phyloP scores from a whole-genome alignment of 2,113 vertebrate species.

The Brevimyrus niger region DNA sequence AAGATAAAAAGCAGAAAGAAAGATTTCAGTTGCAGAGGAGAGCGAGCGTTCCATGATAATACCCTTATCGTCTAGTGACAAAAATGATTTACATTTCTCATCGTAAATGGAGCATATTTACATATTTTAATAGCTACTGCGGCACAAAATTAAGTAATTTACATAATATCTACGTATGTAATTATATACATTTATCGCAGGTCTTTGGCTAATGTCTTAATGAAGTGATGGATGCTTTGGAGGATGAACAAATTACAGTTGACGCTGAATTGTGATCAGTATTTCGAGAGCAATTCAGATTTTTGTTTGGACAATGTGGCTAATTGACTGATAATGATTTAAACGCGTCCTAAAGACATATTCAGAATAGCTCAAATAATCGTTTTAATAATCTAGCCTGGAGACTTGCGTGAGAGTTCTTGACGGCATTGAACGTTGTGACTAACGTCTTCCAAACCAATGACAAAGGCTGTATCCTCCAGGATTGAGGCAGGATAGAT shows the following conservation, averaged over 20 bases:
- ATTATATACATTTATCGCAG: constrained; percentile 2
- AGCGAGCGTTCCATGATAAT: not conserved
- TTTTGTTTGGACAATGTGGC: not conserved
- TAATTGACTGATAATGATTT: not conserved
- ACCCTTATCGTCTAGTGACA: not conserved
- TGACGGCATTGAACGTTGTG: not conserved
- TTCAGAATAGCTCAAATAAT: not conserved
- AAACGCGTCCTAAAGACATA: not conserved
- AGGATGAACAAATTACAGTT: not conserved
- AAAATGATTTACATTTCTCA: constrained; percentile 7
- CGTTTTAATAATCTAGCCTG: not conserved
- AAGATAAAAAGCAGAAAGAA: not conserved
- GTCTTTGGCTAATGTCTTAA: constrained; percentile 12
- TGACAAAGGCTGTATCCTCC: not conserved
- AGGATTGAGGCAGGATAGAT: not conserved
- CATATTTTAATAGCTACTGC: not conserved
- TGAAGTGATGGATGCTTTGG: not conserved
- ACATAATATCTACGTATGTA: constrained; percentile 12
- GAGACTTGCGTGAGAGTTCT: not conserved
- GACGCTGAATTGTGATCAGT: not conserved
- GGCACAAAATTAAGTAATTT: constrained; percentile 13
- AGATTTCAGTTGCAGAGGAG: not conserved
- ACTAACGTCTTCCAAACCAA: not conserved
- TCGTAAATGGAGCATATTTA: not conserved
- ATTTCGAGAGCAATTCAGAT: not conserved